phyloP scores from a whole-genome alignment of 1,140 invertebrate genomes.

The Bactericera cockerelli region DNA sequence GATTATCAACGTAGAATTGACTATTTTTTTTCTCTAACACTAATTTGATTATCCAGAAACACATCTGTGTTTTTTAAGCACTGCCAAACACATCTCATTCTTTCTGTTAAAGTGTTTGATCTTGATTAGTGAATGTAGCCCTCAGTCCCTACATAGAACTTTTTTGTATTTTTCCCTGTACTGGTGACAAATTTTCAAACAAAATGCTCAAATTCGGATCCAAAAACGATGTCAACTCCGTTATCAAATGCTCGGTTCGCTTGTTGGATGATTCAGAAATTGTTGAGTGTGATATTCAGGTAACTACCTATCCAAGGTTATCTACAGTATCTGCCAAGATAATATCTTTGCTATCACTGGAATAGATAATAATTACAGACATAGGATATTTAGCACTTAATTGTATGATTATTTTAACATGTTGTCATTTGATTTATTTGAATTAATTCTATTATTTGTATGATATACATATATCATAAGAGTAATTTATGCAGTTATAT shows the following conservation, averaged over 20 bases:
- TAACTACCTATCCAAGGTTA: no score
- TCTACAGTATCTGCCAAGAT: constrained; percentile 26
- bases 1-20: no score
- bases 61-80: not conserved
- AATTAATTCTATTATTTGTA: no score
- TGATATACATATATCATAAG: no score
- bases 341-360: not conserved
- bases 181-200: no score
- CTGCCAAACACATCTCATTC: no score
- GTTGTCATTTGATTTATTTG: no score
- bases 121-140: not conserved
- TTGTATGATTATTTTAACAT: no score
- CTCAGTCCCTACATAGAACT: not conserved
- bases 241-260: constrained; percentile 85
- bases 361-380: not conserved
- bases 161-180: no score
- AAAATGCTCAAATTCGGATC: constrained; percentile 57
- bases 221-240: constrained; percentile 67
- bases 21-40: no score
- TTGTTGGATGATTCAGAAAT: constrained; percentile 88
- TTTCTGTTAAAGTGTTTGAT: not conserved
- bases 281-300: constrained; percentile 89
- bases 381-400: no score
- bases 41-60: not conserved
- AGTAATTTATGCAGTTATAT: no score